Evolutionary conservation across 2,888 invertebrate genomes (phyloP), one percentile per base, ranked within the genome.

Genomic region (Mactromeris polynyma): DNA sequence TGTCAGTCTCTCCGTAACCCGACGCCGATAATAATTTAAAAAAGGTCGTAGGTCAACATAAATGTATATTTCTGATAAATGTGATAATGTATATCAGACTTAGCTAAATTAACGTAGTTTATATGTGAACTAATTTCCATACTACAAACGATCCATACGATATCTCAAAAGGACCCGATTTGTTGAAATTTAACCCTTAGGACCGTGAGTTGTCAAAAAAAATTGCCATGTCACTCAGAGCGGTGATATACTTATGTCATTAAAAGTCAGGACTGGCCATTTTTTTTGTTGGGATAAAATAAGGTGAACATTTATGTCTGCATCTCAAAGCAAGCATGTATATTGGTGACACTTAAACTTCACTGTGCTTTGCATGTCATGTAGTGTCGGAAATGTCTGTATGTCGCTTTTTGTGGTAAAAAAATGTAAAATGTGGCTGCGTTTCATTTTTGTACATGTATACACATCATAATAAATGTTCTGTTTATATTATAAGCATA

Each of bases 161-260:
- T 26, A 64, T n/a, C 26, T 73, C 73, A 19, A 36, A 58, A 19
- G 2, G 36, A 73, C 36, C 73, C 17, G 11, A 33, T 36, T 36
- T 17, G 36, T 73, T 33, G 73, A 73, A 73, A 73, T 73, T 73
- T 73, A 73, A 33, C 73, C 73, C 73, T 36, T 9, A 36, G 36
- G 73, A 36, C 19, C 0, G 21, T 73, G 73, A 73, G 73, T 33
- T 73, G 73, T 73, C 73, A 33, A 73, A 73, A 73, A 73, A 73
- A 73, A 73, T 73, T 33, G 73, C 73, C 33, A 73, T 73, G 73
- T 73, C 73, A 73, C 73, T 73, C 73, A 17, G 21, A 26, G 33
- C 26, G 9, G 26, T 11, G 26, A 64, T 73, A 17, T 33, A 0
- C 73, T 73, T 31, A 17, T 73, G 3, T 73, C 73, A 73, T 73